phyloP scores from a whole-genome alignment of 2,888 invertebrate genomes.

The Corythucha ciliata region DNA sequence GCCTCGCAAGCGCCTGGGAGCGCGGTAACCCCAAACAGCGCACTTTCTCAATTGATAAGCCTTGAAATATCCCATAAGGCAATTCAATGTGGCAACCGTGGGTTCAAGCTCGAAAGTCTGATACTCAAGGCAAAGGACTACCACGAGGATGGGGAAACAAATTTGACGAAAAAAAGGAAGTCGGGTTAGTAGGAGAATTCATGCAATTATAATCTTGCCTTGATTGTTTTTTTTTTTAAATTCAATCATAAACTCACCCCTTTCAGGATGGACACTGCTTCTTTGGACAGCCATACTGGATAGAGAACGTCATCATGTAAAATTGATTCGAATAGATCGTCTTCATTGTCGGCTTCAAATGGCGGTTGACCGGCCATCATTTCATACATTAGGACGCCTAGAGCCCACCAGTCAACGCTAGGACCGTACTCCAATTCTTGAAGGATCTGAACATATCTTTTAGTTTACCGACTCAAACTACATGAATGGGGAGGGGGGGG shows the following conservation, averaged over 20 bases:
- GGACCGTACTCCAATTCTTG: constrained; percentile 87
- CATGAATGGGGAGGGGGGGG: background rate
- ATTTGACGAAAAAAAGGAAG: too few relatives aligned
- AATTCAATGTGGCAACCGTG: too few relatives aligned
- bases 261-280: constrained; percentile 83
- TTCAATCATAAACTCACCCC: constrained; percentile 41
- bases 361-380: constrained; percentile 99
- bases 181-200: too few relatives aligned
- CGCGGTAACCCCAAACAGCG: too few relatives aligned
- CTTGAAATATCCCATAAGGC: too few relatives aligned
- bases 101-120: too few relatives aligned
- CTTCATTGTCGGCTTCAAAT: constrained; percentile 99
- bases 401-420: constrained; percentile 92
- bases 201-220: background rate
- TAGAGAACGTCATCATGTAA: constrained; percentile 96
- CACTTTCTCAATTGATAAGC: too few relatives aligned
- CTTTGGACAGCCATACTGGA: constrained; percentile 90
- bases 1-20: too few relatives aligned
- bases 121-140: too few relatives aligned
- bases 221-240: background rate
- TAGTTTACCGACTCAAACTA: too few relatives aligned
- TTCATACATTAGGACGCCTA: constrained; percentile 97
- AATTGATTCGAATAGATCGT: constrained; percentile 97
- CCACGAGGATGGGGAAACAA: too few relatives aligned
- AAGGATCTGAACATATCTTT: constrained; percentile 62